Evolutionary conservation across 1,140 invertebrate genomes (phyloP).

Genomic region (Bemisia tabaci): DNA sequence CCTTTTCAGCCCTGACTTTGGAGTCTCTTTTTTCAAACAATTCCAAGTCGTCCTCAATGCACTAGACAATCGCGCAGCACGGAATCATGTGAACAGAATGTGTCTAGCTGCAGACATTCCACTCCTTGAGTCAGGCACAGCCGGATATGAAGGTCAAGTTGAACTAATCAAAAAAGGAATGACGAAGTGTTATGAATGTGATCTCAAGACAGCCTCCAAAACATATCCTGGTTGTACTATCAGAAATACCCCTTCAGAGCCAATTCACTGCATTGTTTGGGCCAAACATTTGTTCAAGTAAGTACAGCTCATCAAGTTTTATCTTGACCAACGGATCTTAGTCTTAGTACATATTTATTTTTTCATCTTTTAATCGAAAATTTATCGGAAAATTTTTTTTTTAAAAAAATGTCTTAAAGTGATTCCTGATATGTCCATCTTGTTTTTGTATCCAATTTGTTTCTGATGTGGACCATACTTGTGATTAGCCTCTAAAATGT

Average conservation of each 20-base stretch:
- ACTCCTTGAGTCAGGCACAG: conserved; percentile 90
- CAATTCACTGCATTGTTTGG: conserved; percentile 99
- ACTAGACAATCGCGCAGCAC: conserved; percentile 87
- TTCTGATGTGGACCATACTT: no score
- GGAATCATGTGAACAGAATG: conserved; percentile 98
- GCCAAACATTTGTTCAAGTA: conserved; percentile 97
- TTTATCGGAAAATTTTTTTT: no score
- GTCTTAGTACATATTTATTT: neutral
- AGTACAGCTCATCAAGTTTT: no score
- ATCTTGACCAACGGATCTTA: neutral
- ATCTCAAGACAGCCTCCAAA: conserved; percentile 79
- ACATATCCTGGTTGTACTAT: conserved; percentile 97
- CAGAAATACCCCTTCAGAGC: conserved; percentile 97
- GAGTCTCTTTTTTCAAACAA: conserved; percentile 79
- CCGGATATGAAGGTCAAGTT: conserved; percentile 91
- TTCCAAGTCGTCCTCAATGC: conserved; percentile 94
- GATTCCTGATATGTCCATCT: no score
- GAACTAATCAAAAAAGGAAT: conserved; percentile 74
- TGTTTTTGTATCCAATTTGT: no score
- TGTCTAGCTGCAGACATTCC: conserved; percentile 89
- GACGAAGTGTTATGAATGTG: conserved; percentile 96
- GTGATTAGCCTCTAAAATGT: no score
- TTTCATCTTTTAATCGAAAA: neutral
- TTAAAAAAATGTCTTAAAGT: no score
- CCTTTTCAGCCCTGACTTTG: conserved; percentile 69